Percentiles rank a stretch among this genome's conserved stretches.
These are phyloP conservation scores for Colinus virginianus DNA, from an alignment of 2,113 vertebrate species.

Conservation along the genomic window DNA sequence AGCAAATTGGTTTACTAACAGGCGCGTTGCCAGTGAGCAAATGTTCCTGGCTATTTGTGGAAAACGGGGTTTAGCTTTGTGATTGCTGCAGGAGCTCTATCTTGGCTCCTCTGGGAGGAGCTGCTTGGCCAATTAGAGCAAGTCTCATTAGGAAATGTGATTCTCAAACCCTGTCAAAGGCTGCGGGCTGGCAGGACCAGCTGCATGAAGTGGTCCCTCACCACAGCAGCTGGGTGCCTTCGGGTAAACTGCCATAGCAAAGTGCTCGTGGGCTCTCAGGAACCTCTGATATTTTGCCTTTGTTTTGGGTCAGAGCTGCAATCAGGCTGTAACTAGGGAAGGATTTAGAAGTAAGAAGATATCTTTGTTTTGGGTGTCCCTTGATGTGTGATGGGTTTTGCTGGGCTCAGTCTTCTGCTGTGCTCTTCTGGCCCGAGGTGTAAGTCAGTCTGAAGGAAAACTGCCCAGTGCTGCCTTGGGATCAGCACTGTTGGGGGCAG, in stretches of 20 bases:
- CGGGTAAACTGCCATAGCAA: neutral
- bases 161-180: neutral
- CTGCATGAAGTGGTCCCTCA: neutral
- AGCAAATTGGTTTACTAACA: constrained; percentile 56
- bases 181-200: neutral
- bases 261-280: neutral
- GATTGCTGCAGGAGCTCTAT: neutral
- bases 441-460: neutral
- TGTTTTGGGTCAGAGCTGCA: neutral
- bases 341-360: fast-evolving
- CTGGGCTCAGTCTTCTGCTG: neutral
- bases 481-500: neutral
- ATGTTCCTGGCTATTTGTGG: constrained; percentile 30
- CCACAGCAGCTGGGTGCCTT: neutral
- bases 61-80: constrained; percentile 4
- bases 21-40: constrained; percentile 41
- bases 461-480: fast-evolving
- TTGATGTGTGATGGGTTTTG: neutral
- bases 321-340: neutral
- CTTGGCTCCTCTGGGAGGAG: neutral
- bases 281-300: neutral
- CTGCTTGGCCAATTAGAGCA: neutral
- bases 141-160: neutral
- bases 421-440: fast-evolving
- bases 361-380: neutral